A percentile compares a stretch with the other conserved stretches of the same genome.
Conservation (phyloP, 2,113 vertebrate species). For the Euleptes europaea region DNA sequence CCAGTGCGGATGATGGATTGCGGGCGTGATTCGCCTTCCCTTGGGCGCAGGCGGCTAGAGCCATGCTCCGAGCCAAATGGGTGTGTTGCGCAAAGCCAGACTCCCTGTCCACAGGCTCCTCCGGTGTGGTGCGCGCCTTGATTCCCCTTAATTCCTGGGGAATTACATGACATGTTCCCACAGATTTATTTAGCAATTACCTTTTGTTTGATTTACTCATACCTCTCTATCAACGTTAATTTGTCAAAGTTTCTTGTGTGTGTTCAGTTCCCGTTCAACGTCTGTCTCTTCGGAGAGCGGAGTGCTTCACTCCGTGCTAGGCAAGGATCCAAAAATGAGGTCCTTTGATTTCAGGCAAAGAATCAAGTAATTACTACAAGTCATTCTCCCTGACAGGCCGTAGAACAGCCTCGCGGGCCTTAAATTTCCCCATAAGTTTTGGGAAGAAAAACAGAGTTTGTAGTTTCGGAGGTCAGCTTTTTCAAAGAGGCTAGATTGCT, state of each 20-base stretch:
- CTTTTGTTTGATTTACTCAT: conserved; percentile 45
- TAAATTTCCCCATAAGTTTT: conserved; percentile 26
- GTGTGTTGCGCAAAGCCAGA: background rate
- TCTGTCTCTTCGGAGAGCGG: conserved; percentile 48
- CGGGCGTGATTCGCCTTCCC: background rate
- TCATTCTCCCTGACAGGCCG: conserved; percentile 41
- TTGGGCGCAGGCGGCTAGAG: background rate
- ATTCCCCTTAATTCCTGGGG: background rate
- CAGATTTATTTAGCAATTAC: conserved; percentile 36
- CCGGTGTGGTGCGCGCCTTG: background rate
- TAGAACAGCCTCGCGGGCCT: conserved; percentile 11
- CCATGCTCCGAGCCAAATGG: background rate
- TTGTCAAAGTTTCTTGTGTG: conserved; percentile 42
- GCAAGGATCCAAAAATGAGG: conserved; percentile 32
- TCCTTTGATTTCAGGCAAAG: conserved; percentile 33
- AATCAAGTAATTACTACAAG: conserved; percentile 44
- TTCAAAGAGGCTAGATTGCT: background rate
- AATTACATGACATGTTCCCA: conserved; percentile 30
- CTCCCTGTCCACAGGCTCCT: conserved; percentile 4
- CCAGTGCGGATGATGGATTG: background rate
- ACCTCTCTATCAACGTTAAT: conserved; percentile 40
- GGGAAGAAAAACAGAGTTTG: conserved; percentile 19
- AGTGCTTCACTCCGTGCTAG: conserved; percentile 39
- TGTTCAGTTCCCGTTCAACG: conserved; percentile 29
- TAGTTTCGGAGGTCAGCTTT: background rate